phyloP scores from a whole-genome alignment of 1,140 invertebrate genomes.

The Whitmania pigra region DNA sequence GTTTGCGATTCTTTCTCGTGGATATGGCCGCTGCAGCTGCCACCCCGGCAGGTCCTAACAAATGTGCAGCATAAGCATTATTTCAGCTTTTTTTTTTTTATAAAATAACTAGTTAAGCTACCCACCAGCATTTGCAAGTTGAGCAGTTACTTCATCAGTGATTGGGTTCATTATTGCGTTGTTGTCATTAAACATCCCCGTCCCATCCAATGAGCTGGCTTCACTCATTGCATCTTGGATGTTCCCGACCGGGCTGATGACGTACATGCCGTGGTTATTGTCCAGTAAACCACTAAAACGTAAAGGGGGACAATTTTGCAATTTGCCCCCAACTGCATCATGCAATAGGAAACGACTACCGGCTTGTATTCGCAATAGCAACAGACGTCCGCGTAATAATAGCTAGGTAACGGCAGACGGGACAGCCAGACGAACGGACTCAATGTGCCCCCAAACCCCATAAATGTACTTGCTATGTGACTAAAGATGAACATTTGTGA shows the following conservation, averaged over 20 bases:
- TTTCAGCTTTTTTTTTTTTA: background rate
- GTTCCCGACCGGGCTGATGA: background rate
- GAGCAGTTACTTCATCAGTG: constrained; percentile 80
- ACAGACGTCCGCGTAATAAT: too few relatives aligned
- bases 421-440: too few relatives aligned
- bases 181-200: background rate
- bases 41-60: constrained; percentile 75
- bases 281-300: background rate
- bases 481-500: too few relatives aligned
- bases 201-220: constrained; percentile 3
- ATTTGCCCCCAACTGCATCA: too few relatives aligned
- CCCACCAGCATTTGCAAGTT: constrained; percentile 74
- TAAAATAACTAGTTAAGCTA: background rate
- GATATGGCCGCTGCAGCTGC: constrained; percentile 91
- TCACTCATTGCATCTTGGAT: background rate
- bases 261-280: background rate
- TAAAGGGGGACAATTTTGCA: too few relatives aligned
- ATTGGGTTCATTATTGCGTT: background rate
- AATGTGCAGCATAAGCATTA: background rate
- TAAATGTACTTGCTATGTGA: too few relatives aligned
- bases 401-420: too few relatives aligned
- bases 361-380: too few relatives aligned
- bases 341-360: too few relatives aligned
- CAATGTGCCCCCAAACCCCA: too few relatives aligned
- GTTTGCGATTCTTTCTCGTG: constrained; percentile 83